A percentile compares a stretch with the other conserved stretches of the same genome.
phyloP scores from a whole-genome alignment of 1,140 invertebrate species.

The Drepana arcuata region DNA sequence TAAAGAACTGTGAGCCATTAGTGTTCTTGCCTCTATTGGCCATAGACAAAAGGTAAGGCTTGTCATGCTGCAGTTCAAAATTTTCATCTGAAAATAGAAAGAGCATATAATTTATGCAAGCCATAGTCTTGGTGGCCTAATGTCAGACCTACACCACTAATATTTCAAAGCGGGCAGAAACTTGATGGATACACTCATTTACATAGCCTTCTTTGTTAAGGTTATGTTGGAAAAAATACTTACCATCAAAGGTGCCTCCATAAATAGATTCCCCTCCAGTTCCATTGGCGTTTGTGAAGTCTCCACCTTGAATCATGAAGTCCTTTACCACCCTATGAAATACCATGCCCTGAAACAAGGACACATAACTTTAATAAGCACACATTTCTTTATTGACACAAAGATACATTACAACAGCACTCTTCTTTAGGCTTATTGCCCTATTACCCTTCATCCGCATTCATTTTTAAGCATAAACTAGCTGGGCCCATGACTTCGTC shows the following conservation, averaged over 20 bases:
- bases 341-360: slow-evolving; percentile 81
- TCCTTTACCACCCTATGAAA: slow-evolving; percentile 95
- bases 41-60: slow-evolving; percentile 92
- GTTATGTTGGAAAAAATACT: not conserved
- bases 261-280: slow-evolving; percentile 94
- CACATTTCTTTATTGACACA: too few relatives aligned
- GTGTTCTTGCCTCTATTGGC: slow-evolving; percentile 97
- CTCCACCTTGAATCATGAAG: slow-evolving; percentile 92
- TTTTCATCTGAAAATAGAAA: slow-evolving; percentile 85
- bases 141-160: too few relatives aligned
- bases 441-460: too few relatives aligned
- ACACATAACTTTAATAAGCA: too few relatives aligned
- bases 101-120: not conserved
- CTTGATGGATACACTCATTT: too few relatives aligned
- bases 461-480: too few relatives aligned
- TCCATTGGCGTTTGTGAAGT: slow-evolving; percentile 91
- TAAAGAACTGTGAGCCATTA: slow-evolving; percentile 99
- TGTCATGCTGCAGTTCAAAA: slow-evolving; percentile 91
- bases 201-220: too few relatives aligned
- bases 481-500: too few relatives aligned
- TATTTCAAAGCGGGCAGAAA: too few relatives aligned
- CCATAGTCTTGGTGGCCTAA: too few relatives aligned
- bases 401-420: too few relatives aligned
- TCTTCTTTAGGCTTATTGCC: too few relatives aligned
- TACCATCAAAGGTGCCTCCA: slow-evolving; percentile 90